These are phyloP conservation scores for Tetrax tetrax DNA, from an alignment of 2,113 vertebrate genomes.

Conservation along the genomic window DNA sequence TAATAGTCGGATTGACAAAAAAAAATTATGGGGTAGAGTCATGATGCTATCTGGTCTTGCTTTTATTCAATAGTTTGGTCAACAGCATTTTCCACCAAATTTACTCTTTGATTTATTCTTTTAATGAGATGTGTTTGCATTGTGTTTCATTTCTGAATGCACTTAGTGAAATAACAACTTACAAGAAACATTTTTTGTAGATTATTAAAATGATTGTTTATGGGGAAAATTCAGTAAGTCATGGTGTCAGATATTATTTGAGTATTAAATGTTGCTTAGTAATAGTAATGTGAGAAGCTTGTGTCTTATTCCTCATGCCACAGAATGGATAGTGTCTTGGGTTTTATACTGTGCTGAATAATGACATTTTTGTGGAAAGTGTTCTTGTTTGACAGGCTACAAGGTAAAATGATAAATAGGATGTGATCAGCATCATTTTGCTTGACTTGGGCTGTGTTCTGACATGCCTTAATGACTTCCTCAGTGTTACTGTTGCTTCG, in stretches of 20 bases:
- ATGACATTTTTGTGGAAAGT: not conserved
- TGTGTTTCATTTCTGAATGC: not conserved
- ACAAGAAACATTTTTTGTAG: not conserved
- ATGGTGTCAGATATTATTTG: not conserved
- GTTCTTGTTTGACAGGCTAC: not conserved
- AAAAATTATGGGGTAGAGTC: not conserved
- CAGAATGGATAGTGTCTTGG: not conserved
- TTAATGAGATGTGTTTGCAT: not conserved
- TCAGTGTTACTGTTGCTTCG: not conserved
- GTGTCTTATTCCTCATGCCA: not conserved
- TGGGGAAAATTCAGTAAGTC: not conserved
- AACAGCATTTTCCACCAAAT: not conserved
- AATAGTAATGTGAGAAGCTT: not conserved
- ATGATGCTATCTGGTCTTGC: not conserved
- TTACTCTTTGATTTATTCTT: not conserved
- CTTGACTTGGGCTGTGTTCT: not conserved
- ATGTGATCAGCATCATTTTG: not conserved
- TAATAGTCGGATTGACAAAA: not conserved
- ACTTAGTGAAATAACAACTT: not conserved
- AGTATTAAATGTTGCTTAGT: not conserved
- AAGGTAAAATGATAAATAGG: not conserved
- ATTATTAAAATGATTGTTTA: not conserved
- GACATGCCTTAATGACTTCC: not conserved
- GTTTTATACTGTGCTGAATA: not conserved
- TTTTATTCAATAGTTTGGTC: not conserved